phyloP scores from a whole-genome alignment of 2,797 vertebrate genomes.

The Antennarius maculatus region DNA sequence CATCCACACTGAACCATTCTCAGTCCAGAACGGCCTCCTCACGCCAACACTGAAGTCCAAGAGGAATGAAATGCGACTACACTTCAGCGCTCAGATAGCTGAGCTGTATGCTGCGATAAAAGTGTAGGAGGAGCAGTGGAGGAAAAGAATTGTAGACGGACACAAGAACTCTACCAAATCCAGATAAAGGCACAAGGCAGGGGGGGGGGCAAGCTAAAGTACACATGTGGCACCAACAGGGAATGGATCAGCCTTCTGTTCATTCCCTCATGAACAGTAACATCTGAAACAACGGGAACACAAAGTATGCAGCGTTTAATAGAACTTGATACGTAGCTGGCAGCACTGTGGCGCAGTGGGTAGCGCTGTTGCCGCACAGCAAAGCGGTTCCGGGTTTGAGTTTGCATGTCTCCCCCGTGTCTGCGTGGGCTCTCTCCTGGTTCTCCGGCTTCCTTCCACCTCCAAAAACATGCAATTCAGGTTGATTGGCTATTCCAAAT shows the following conservation, averaged over 20 bases:
- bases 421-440: too few species aligned
- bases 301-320: not conserved
- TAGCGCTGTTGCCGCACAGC: too few species aligned
- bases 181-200: not conserved
- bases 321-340: constrained; percentile 7
- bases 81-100: constrained; percentile 89
- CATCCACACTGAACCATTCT: constrained; percentile 88
- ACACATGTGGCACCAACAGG: not conserved
- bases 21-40: constrained; percentile 89
- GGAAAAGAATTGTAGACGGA: not conserved
- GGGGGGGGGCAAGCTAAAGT: not conserved
- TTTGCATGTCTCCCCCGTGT: too few species aligned
- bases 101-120: constrained; percentile 88
- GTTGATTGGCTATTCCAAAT: too few species aligned
- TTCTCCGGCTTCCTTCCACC: too few species aligned
- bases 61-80: constrained; percentile 85
- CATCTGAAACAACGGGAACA: constrained; percentile 6
- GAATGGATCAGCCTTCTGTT: not conserved
- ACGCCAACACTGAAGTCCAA: constrained; percentile 97
- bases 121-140: constrained; percentile 65
- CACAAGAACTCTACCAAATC: constrained; percentile 2
- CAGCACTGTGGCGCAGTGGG: too few species aligned
- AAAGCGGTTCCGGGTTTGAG: too few species aligned
- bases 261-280: not conserved
- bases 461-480: too few species aligned